These are phyloP conservation scores for Platalea minor DNA, from an alignment of 2,797 vertebrate species.

Conservation along the genomic window DNA sequence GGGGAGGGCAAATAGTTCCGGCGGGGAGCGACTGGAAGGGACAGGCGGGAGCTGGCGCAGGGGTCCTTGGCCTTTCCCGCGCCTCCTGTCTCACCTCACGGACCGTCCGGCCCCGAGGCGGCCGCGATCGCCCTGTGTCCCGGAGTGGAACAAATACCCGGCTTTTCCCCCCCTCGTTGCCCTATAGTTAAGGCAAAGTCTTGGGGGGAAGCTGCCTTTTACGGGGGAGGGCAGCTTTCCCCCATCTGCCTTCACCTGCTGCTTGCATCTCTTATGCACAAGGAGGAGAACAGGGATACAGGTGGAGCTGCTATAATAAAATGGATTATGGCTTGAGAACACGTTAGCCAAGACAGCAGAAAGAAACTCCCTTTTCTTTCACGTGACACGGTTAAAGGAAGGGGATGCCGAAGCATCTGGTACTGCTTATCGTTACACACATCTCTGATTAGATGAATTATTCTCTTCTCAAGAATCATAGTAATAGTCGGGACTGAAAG, in stretches of 20 bases:
- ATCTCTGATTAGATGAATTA: accelerated
- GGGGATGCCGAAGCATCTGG: neutral
- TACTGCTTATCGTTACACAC: accelerated
- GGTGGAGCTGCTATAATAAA: neutral
- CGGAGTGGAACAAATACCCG: accelerated
- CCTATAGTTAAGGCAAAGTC: accelerated
- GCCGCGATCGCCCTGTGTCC: accelerated
- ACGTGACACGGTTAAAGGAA: accelerated
- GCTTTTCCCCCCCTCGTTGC: accelerated
- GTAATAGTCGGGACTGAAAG: neutral
- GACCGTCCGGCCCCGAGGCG: accelerated
- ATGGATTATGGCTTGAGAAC: neutral
- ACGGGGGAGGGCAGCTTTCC: accelerated
- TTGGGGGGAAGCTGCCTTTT: neutral
- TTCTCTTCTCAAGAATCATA: accelerated
- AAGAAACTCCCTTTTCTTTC: neutral
- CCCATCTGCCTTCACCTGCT: accelerated
- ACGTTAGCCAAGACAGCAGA: too few species aligned
- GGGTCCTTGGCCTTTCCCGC: accelerated
- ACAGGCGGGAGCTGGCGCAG: accelerated
- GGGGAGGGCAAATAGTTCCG: accelerated
- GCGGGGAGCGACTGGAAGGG: too few species aligned
- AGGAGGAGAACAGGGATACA: accelerated
- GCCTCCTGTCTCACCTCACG: accelerated
- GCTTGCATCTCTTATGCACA: accelerated